Evolutionary conservation across 2,888 invertebrate species (phyloP).

Genomic region (Heteromyza rotundicornis): DNA sequence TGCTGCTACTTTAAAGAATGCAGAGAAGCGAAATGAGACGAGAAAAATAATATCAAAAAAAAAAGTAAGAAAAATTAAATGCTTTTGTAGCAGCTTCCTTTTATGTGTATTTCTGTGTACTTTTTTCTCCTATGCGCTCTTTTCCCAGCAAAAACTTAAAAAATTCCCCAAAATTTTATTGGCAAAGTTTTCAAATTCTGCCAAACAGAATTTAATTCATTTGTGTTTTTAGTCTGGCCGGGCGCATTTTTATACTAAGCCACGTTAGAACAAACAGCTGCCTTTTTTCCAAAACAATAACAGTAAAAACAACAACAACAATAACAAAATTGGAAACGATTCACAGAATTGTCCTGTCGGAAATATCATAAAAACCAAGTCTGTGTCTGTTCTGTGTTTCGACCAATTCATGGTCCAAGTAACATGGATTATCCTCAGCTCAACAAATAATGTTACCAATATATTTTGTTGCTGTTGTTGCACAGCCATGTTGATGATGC

Average conservation of each 20-base stretch:
- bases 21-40: too few species aligned
- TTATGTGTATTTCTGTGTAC: neutral
- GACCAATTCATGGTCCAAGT: too few species aligned
- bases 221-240: neutral
- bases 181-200: constrained; percentile 20
- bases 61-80: too few species aligned
- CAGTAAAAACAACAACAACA: neutral
- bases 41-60: too few species aligned
- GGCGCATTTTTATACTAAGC: neutral
- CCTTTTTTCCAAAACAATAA: neutral
- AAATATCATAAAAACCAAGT: too few species aligned
- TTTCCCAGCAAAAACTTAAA: too few species aligned
- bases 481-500: constrained; percentile 33
- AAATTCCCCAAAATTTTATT: constrained; percentile 23
- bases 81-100: too few species aligned
- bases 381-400: too few species aligned
- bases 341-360: too few species aligned
- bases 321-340: neutral
- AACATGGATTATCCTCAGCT: constrained; percentile 21
- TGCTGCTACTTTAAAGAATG: neutral
- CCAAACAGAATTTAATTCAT: constrained; percentile 6
- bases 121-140: too few species aligned
- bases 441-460: constrained; percentile 22
- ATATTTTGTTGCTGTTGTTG: constrained; percentile 5
- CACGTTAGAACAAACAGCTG: neutral